Base-by-base conservation (phyloP, 1,140 invertebrate species). In the Drosophila orena region DNA sequence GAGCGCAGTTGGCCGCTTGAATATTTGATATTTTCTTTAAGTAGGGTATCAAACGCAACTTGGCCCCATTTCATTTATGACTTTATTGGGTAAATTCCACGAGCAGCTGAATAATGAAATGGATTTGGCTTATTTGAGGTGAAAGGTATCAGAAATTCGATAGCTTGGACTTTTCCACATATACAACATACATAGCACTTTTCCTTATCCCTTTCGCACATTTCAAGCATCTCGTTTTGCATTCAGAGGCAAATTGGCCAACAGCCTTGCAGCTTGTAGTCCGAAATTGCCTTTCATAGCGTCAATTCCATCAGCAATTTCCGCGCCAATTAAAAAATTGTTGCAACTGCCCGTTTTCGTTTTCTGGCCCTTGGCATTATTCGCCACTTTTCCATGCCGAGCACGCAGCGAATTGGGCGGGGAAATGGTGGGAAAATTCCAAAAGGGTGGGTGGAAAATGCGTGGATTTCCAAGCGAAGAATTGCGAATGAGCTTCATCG, bases 241-340 rank as follows among this genome's bases (percentile, higher is more conserved):
- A 60, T 75, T 56, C 56, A 22, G 56, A 17, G 66, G 53, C 50
- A 64, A 76, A 77, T 77, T 77, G 75, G 73, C 70, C 70, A 57
- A 70, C 35, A 22, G 34, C 49, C 50, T 47, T 44, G 52, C 27
- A 56, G 68, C 68, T 70, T 68, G 65, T 53, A 37, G 34, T 20
- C 44, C 46, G 75, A 83, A 81, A 81, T 55, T 69, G 62, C 61
- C 79, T 73, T 78, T 81, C 69, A 81, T 69, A 62, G 70, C 66
- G 83, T 88, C 83, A 88, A 88, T 88, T 79, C 62, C 70, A 83
- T 70, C 85, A 81, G 70, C 83, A 79, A 88, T 86, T 86, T 86
- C 83, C 83, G 75, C 71, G 79, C 50, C 83, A 86, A 86, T 86
- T 86, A 85, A 86, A 83, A 81, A 88, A 83, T 79, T 71, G 76